Evolutionary conservation across 2,113 vertebrate species (phyloP).

Genomic region (Python bivittatus): DNA sequence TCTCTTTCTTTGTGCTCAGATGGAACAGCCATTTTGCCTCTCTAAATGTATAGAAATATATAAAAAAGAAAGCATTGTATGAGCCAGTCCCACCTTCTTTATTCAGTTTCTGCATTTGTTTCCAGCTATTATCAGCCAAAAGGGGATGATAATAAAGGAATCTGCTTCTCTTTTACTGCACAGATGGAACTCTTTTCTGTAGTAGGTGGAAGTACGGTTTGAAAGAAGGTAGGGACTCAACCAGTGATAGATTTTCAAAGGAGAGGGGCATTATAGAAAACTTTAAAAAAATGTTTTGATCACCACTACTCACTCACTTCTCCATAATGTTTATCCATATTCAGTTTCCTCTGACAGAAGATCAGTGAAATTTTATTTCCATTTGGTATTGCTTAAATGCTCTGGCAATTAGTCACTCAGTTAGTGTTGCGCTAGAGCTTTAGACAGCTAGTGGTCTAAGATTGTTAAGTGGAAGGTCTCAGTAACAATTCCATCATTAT

Average conservation of each 20-base stretch:
- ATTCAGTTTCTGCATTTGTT: not conserved
- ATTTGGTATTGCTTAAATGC: not conserved
- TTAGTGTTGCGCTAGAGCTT: not conserved
- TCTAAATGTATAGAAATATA: not conserved
- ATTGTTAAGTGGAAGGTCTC: not conserved
- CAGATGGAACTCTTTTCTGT: not conserved
- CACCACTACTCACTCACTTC: no score
- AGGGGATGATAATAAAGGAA: not conserved
- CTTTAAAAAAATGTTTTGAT: not conserved
- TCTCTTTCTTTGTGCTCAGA: not conserved
- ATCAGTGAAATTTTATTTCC: not conserved
- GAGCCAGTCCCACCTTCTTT: not conserved
- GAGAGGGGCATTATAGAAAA: not conserved
- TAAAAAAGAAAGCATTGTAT: not conserved
- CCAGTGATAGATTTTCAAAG: not conserved
- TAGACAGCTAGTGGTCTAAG: not conserved
- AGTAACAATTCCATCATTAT: not conserved
- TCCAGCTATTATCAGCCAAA: not conserved
- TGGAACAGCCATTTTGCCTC: not conserved
- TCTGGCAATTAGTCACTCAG: not conserved
- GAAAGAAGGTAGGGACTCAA: not conserved
- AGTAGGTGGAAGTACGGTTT: not conserved
- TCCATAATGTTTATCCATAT: not conserved
- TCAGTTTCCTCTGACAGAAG: not conserved
- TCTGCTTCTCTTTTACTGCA: not conserved